phyloP scores from a whole-genome alignment of 1,140 invertebrate species.

The Lasioglossum baleicum region DNA sequence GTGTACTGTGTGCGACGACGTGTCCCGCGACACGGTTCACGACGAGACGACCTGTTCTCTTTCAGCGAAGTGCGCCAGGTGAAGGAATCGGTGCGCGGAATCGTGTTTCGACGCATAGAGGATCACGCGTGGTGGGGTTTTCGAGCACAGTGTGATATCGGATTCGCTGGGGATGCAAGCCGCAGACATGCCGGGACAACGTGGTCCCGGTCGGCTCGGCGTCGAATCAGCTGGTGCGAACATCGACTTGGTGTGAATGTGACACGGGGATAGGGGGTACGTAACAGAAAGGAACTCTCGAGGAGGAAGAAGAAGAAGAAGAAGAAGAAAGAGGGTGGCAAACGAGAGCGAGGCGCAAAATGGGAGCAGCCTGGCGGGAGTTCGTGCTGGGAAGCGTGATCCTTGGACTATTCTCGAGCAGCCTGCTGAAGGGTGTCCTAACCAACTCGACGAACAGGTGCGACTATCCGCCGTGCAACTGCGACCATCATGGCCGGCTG shows the following conservation, averaged over 20 bases:
- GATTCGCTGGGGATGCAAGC: slow-evolving; percentile 32
- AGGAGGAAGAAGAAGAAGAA: not conserved
- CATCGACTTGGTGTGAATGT: slow-evolving; percentile 30
- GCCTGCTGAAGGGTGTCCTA: slow-evolving; percentile 64
- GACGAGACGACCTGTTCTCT: not conserved
- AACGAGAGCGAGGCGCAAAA: slow-evolving; percentile 60
- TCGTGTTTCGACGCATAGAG: slow-evolving; percentile 3
- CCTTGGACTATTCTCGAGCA: slow-evolving; percentile 73
- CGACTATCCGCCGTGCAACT: slow-evolving; percentile 80
- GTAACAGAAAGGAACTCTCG: not conserved
- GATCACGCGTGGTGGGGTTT: not conserved
- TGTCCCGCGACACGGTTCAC: slow-evolving; percentile 15
- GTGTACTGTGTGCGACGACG: slow-evolving; percentile 40
- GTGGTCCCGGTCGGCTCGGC: slow-evolving; percentile 44
- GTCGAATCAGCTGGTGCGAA: slow-evolving; percentile 30
- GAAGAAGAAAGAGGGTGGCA: slow-evolving; percentile 22
- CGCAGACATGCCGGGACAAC: slow-evolving; percentile 53
- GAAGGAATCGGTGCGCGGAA: not conserved
- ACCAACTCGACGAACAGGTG: slow-evolving; percentile 79
- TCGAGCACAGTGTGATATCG: not conserved
- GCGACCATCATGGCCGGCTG: slow-evolving; percentile 81
- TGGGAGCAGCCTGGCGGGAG: slow-evolving; percentile 67
- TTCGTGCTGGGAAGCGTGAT: slow-evolving; percentile 73
- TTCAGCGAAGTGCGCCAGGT: not conserved
- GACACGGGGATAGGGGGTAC: not conserved